A percentile compares a stretch with the other conserved stretches of the same genome.
These are phyloP conservation scores for Enteromius argenteus DNA, from an alignment of 2,797 vertebrate species.

Conservation along the genomic window DNA sequence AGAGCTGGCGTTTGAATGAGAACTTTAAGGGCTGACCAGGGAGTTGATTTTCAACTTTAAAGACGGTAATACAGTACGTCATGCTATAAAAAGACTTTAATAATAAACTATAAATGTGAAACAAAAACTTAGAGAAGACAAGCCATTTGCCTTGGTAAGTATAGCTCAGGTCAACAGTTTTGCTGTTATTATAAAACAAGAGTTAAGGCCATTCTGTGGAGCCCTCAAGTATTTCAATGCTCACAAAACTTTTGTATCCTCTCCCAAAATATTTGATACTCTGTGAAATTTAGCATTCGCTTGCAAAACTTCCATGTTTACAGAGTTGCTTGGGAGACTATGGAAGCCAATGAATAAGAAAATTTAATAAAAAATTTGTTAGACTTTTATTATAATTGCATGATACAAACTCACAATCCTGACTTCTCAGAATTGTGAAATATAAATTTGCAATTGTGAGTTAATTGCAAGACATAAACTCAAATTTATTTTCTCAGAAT, in stretches of 20 bases:
- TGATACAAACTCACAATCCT: no score
- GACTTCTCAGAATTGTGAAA: no score
- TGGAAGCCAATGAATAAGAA: neutral
- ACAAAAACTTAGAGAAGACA: neutral
- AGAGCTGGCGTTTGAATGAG: constrained; percentile 29
- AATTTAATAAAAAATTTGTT: no score
- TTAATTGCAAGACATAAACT: no score
- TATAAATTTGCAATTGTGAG: no score
- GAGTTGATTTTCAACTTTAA: constrained; percentile 11
- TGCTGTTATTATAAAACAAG: neutral
- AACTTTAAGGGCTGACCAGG: constrained; percentile 23
- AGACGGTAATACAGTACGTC: neutral
- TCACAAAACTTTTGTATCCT: neutral
- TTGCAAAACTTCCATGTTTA: neutral
- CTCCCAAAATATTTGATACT: neutral
- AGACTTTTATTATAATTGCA: no score
- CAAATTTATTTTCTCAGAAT: neutral
- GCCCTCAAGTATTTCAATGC: neutral
- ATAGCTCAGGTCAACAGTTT: neutral
- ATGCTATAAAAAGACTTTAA: constrained; percentile 28
- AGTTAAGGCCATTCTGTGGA: neutral
- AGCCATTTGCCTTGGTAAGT: neutral
- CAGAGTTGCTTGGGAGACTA: neutral
- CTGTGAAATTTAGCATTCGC: neutral
- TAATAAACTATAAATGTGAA: constrained; percentile 9